Percentiles rank a stretch among this genome's conserved stretches.
phyloP scores from a whole-genome alignment of 1,140 invertebrate genomes.

The Apis florea region DNA sequence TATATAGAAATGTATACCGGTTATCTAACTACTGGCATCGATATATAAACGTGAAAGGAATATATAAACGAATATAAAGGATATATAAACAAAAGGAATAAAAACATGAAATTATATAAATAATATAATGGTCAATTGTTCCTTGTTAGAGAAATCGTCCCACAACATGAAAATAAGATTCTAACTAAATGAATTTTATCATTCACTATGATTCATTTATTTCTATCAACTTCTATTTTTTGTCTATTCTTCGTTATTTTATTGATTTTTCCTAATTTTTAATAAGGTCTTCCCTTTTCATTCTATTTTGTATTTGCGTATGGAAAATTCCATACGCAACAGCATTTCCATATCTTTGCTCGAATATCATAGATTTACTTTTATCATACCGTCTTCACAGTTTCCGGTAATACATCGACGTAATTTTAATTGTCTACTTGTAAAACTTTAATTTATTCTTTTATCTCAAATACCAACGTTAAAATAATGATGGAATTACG shows the following conservation, averaged over 20 bases:
- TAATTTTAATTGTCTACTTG: conserved; percentile 14
- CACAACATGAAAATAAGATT: conserved; percentile 75
- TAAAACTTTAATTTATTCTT: too few species aligned
- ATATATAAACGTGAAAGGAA: conserved; percentile 66
- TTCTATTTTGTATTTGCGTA: too few species aligned
- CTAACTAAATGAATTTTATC: conserved; percentile 77
- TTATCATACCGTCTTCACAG: neutral
- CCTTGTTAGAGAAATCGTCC: conserved; percentile 68
- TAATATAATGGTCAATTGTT: conserved; percentile 74
- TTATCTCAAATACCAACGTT: neutral
- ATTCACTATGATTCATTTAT: neutral
- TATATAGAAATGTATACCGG: conserved; percentile 18
- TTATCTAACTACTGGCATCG: conserved; percentile 28
- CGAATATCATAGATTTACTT: neutral
- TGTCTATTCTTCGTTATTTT: neutral
- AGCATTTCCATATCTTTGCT: conserved; percentile 14
- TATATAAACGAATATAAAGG: too few species aligned
- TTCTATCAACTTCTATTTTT: neutral
- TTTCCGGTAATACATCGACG: neutral
- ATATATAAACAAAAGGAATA: conserved; percentile 67
- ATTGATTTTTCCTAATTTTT: neutral
- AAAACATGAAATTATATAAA: conserved; percentile 77
- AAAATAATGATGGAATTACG: too few species aligned
- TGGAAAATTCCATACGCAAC: too few species aligned
- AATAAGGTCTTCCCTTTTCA: too few species aligned